A percentile compares a stretch with the other conserved stretches of the same genome.
phyloP scores from a whole-genome alignment of 2,888 invertebrate species.

The Troides aeacus region DNA sequence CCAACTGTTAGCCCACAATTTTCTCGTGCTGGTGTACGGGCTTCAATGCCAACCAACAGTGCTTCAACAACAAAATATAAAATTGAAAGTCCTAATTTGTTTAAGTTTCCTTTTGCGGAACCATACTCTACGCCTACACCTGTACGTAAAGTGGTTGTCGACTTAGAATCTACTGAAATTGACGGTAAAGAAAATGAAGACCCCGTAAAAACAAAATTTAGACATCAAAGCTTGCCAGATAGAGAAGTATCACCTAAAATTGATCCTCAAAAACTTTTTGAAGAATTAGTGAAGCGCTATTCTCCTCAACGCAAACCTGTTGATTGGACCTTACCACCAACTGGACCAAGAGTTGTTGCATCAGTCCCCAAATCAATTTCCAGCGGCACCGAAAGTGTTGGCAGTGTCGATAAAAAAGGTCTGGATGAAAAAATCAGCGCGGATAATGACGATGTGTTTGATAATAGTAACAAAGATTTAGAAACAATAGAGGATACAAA shows the following conservation, averaged over 20 bases:
- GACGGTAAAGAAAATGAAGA: slow-evolving; percentile 64
- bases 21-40: slow-evolving; percentile 59
- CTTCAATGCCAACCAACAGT: slow-evolving; percentile 64
- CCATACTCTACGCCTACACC: slow-evolving; percentile 72
- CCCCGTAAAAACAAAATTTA: slow-evolving; percentile 45
- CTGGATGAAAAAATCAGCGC: slow-evolving; percentile 43
- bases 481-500: slow-evolving; percentile 36
- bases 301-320: slow-evolving; percentile 72
- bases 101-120: slow-evolving; percentile 76
- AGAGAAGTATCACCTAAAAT: slow-evolving; percentile 54
- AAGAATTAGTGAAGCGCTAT: slow-evolving; percentile 70
- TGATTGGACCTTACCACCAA: slow-evolving; percentile 72
- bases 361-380: slow-evolving; percentile 69
- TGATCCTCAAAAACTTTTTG: slow-evolving; percentile 70
- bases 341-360: slow-evolving; percentile 67
- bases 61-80: slow-evolving; percentile 61
- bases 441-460: slow-evolving; percentile 66
- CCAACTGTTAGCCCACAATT: slow-evolving; percentile 59
- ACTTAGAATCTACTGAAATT: slow-evolving; percentile 54
- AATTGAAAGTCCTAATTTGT: slow-evolving; percentile 71
- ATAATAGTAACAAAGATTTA: slow-evolving; percentile 44
- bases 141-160: slow-evolving; percentile 59
- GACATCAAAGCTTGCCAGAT: slow-evolving; percentile 58
- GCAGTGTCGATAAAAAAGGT: slow-evolving; percentile 36
- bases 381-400: slow-evolving; percentile 55